Evolutionary conservation across 2,888 invertebrate species (phyloP).

Genomic region (Aspidapion aeneum): DNA sequence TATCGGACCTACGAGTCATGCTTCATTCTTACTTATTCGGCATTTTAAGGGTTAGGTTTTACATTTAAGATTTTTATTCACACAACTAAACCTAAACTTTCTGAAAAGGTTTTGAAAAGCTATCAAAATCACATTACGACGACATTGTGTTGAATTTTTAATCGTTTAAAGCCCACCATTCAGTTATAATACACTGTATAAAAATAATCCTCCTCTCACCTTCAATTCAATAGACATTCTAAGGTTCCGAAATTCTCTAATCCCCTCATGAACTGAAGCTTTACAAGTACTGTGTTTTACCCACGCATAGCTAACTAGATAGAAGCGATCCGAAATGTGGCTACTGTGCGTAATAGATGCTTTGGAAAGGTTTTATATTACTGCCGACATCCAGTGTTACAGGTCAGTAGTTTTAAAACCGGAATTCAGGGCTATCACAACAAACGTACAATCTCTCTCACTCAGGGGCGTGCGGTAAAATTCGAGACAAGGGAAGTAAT

Average conservation of each 20-base stretch:
- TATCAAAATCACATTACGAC: neutral
- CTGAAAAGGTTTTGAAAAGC: neutral
- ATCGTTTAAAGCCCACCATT: neutral
- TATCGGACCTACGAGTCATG: no score
- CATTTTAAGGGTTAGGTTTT: no score
- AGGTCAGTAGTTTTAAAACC: no score
- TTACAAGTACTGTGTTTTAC: neutral
- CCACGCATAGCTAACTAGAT: neutral
- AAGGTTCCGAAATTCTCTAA: neutral
- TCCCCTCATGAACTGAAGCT: neutral
- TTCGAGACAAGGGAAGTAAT: no score
- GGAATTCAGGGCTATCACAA: no score
- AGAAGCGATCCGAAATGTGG: neutral
- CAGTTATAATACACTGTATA: neutral
- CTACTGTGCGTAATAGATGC: neutral
- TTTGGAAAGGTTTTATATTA: neutral
- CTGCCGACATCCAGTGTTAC: neutral
- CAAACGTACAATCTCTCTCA: no score
- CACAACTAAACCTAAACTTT: no score
- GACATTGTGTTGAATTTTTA: no score
- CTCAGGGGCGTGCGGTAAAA: no score
- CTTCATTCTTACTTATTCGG: no score
- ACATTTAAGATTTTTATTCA: no score
- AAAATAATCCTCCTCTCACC: neutral
- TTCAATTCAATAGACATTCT: neutral